These are phyloP conservation scores for Nicator chloris DNA, from an alignment of 2,113 vertebrate species.

Conservation along the genomic window DNA sequence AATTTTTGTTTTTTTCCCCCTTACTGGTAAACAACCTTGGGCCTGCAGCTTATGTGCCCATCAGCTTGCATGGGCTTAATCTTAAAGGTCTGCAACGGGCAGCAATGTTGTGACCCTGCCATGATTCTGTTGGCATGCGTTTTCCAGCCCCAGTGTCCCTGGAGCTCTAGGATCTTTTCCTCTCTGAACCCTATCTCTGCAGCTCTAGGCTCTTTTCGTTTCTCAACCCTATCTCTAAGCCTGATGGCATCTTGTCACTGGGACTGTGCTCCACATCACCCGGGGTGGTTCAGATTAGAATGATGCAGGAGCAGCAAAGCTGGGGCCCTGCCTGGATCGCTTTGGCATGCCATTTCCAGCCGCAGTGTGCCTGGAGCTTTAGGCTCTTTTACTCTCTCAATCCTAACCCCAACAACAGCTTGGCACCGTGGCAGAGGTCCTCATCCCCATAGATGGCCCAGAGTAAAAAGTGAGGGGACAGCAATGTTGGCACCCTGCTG, in stretches of 20 bases:
- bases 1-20: not conserved
- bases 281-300: not conserved
- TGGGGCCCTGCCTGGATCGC: accelerated
- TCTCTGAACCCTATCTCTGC: not conserved
- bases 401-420: not conserved
- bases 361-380: not conserved
- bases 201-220: not conserved
- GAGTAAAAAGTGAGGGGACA: not conserved
- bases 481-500: not conserved
- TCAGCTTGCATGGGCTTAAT: not conserved
- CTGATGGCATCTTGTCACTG: not conserved
- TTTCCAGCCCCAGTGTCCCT: not conserved
- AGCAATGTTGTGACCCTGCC: not conserved
- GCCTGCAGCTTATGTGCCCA: not conserved
- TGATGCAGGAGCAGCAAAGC: not conserved
- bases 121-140: not conserved
- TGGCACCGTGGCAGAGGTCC: not conserved
- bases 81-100: not conserved
- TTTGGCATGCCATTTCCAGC: not conserved
- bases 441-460: not conserved
- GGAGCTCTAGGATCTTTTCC: not conserved
- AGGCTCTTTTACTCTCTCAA: not conserved
- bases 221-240: not conserved
- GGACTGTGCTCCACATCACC: not conserved
- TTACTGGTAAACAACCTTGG: not conserved